These are phyloP conservation scores for Malurus leucopterus DNA, from an alignment of 2,797 vertebrate genomes.

Conservation along the genomic window DNA sequence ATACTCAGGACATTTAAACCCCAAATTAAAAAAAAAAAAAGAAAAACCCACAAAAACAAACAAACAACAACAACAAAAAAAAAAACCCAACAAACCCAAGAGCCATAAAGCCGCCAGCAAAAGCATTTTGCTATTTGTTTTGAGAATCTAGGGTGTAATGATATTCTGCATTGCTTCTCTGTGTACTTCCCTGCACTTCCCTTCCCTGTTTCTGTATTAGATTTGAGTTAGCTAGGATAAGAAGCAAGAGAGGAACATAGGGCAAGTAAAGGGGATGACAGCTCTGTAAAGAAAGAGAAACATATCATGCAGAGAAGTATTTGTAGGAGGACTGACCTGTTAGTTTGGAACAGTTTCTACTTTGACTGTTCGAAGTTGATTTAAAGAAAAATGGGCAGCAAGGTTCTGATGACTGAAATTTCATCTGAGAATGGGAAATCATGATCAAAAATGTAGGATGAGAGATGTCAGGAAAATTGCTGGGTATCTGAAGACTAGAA, in stretches of 20 bases:
- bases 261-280: not conserved
- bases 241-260: not conserved
- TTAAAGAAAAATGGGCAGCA: not conserved
- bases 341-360: not conserved
- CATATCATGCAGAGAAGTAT: not conserved
- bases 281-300: not conserved
- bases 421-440: not conserved
- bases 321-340: not conserved
- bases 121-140: rapidly evolving
- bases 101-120: not conserved
- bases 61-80: not conserved
- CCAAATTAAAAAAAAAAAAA: not conserved
- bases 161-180: not conserved
- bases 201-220: not conserved
- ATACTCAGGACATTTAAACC: not conserved
- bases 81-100: not conserved
- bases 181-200: not conserved
- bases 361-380: not conserved
- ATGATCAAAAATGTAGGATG: not conserved
- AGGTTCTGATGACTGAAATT: not conserved
- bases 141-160: not conserved
- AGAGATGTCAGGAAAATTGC: not conserved
- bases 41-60: too few species aligned
- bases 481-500: not conserved
- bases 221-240: not conserved